Base-by-base conservation (phyloP, 2,113 vertebrate genomes). In the Amphilophus citrinellus region DNA sequence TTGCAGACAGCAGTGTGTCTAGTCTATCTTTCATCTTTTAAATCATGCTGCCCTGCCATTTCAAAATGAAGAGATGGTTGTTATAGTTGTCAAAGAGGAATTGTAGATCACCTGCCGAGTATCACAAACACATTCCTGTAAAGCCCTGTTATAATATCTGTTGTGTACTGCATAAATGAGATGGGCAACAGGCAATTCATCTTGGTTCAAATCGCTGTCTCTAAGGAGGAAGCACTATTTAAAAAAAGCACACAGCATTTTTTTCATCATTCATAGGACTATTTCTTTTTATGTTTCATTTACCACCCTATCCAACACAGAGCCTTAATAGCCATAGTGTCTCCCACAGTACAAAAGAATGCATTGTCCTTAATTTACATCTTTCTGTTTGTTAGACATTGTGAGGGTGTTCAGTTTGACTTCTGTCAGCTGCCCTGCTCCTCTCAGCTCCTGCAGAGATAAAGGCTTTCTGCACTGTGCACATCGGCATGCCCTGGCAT, bases 181-280 rank as follows among this genome's bases (percentile, higher is more conserved):
- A 96, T 87, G 88, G 84, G 87, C 87, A 95, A 86, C 95, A 96
- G 96, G 96, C 97, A 96, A 90, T 86, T 91, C 96, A 96, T 97
- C 96, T 97, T 91, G 92, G 92, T 97, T 97, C 96, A 97, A 98
- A 97, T 94, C 94, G 97, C 96, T 97, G 96, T 97, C 96, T 96
- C 95, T 95, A 91, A 94, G 96, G 95, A 96, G 96, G 95, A 98
- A 97, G 97, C 96, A 98, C 39, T 68, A 82, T 61, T 83, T 61
- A 77, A 88, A 66, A 86, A 35, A 59, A 39, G 62, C 37, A 65
- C 50, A 63, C n/a, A 47, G 66, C 39, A 68, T 96, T 97, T 97
- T 97, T 96, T 93, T 96, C 96, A 96, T 95, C 93, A 96, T 95
- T 95, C 93, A 96, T 96, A 88, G 97, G 96, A 97, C 95, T 96